A percentile compares a stretch with the other conserved stretches of the same genome.
phyloP scores from a whole-genome alignment of 2,797 vertebrate genomes.

The Cyprinella venusta region DNA sequence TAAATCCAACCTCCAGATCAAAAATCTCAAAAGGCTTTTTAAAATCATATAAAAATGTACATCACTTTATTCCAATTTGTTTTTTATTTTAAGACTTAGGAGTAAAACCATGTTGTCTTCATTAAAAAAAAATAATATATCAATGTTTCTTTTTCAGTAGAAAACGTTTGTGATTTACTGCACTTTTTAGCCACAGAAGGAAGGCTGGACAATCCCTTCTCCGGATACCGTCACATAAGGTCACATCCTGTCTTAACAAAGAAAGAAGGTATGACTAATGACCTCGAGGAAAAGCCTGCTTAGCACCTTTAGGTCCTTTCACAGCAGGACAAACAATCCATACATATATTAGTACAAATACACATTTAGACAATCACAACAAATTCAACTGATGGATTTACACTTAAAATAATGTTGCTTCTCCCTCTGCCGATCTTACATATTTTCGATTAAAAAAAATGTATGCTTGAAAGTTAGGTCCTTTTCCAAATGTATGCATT shows the following conservation, averaged over 20 bases:
- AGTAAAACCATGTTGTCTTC: constrained; percentile 75
- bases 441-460: not conserved
- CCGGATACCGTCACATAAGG: constrained; percentile 63
- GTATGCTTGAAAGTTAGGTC: constrained; percentile 14
- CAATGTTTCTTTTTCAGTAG: constrained; percentile 75
- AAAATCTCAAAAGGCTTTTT: not conserved
- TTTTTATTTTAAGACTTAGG: constrained; percentile 82
- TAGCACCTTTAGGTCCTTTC: constrained; percentile 69
- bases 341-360: constrained; percentile 67
- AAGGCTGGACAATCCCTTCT: constrained; percentile 44
- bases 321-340: constrained; percentile 61
- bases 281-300: constrained; percentile 70
- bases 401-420: constrained; percentile 60
- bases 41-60: constrained; percentile 26
- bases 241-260: constrained; percentile 67
- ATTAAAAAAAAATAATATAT: constrained; percentile 79
- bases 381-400: constrained; percentile 71
- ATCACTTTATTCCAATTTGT: constrained; percentile 75
- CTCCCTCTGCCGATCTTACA: constrained; percentile 27
- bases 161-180: constrained; percentile 79
- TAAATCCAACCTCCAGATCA: not conserved
- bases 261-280: constrained; percentile 62
- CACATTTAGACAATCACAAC: constrained; percentile 67
- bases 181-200: constrained; percentile 71
- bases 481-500: constrained; percentile 21